Evolutionary conservation across 2,888 invertebrate genomes (phyloP).

Genomic region (Patella caerulea): DNA sequence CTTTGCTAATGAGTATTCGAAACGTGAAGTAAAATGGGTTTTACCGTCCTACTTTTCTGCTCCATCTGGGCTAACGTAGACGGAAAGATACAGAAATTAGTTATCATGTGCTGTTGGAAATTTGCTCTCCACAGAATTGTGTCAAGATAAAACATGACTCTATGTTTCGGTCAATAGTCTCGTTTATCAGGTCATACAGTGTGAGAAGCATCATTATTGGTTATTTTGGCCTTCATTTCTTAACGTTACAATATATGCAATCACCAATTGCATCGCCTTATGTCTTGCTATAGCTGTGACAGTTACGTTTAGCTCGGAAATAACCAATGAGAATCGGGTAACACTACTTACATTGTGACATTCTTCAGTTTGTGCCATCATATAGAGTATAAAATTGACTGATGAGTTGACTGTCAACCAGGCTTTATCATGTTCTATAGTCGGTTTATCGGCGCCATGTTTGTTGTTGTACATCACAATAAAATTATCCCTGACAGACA

Average conservation of each 20-base stretch:
- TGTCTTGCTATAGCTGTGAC: background rate
- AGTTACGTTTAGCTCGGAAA: background rate
- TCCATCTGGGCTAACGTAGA: too few species aligned
- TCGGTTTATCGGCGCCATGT: constrained; percentile 31
- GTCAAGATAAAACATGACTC: too few species aligned
- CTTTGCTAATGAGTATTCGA: too few species aligned
- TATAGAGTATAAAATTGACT: constrained; percentile 43
- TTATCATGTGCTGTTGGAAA: too few species aligned
- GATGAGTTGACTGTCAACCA: constrained; percentile 58
- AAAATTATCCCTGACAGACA: background rate
- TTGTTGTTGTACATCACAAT: constrained; percentile 19
- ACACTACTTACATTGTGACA: constrained; percentile 51
- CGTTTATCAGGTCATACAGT: too few species aligned
- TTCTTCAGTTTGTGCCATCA: constrained; percentile 54
- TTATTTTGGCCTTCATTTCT: background rate
- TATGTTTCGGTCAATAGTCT: too few species aligned
- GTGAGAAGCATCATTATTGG: background rate
- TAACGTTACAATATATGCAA: background rate
- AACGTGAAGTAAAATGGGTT: too few species aligned
- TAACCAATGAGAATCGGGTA: background rate
- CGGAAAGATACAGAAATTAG: too few species aligned
- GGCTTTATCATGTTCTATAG: constrained; percentile 48
- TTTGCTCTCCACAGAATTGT: too few species aligned
- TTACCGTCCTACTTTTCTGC: too few species aligned
- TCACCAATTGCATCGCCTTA: background rate